Conservation (phyloP, 2,113 vertebrate genomes). For the Phrynosoma platyrhinos region DNA sequence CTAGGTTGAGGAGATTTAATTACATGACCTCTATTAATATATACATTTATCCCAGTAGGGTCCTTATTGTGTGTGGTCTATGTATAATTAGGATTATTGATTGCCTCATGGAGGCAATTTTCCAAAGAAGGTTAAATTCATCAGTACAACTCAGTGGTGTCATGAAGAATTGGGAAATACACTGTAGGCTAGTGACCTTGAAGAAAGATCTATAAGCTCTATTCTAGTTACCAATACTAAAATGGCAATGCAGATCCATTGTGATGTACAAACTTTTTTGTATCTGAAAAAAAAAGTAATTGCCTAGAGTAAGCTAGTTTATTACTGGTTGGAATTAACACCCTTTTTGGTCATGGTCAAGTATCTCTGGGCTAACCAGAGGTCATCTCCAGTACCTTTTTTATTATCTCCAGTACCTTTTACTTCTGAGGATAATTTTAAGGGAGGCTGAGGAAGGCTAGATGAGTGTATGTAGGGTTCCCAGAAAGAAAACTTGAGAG, state of each 20-base stretch:
- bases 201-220: background rate
- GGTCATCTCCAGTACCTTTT: no score
- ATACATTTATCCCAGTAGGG: constrained; percentile 30
- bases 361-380: background rate
- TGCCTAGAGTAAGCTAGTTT: background rate
- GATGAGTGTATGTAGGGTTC: background rate
- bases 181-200: background rate
- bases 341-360: background rate
- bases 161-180: constrained; percentile 15
- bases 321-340: background rate
- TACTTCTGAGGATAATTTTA: background rate
- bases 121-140: constrained; percentile 33
- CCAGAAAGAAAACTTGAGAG: no score
- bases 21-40: background rate
- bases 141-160: constrained; percentile 19
- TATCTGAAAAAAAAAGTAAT: background rate
- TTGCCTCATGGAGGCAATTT: constrained; percentile 24
- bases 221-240: background rate
- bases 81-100: constrained; percentile 41
- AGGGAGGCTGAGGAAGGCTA: background rate
- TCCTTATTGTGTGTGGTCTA: constrained; percentile 39
- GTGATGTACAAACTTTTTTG: background rate
- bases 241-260: background rate
- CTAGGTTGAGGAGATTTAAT: constrained; percentile 4
- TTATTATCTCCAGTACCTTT: background rate